Percentiles rank a stretch among this genome's conserved stretches.
Conservation (phyloP, 2,888 invertebrate genomes). For the Octonoba sinensis region DNA sequence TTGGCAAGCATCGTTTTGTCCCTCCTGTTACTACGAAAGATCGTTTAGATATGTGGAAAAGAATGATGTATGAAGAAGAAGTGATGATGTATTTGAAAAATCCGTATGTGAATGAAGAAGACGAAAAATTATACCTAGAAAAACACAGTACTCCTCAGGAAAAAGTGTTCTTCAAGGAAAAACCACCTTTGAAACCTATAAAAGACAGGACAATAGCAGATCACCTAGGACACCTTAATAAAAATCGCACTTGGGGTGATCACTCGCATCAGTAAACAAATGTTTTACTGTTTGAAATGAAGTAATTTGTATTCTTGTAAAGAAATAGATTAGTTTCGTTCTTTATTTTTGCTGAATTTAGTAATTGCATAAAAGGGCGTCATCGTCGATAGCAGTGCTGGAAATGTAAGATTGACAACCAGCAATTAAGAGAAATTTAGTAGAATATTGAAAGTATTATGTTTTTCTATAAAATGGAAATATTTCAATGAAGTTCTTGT, state of each 20-base stretch:
- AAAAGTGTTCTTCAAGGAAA: constrained; percentile 1
- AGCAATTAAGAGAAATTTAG: too few relatives aligned
- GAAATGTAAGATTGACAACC: too few relatives aligned
- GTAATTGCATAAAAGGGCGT: too few relatives aligned
- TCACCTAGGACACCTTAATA: constrained; percentile 27
- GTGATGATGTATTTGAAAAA: constrained; percentile 60
- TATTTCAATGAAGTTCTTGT: not conserved
- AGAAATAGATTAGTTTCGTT: too few relatives aligned
- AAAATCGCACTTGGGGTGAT: constrained; percentile 27
- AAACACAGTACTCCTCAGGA: constrained; percentile 1
- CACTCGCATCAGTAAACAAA: constrained; percentile 1
- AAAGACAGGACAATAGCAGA: constrained; percentile 41
- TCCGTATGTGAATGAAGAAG: constrained; percentile 52
- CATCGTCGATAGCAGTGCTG: too few relatives aligned
- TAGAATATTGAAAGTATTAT: too few relatives aligned
- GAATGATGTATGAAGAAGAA: constrained; percentile 58
- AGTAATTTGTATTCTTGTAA: not conserved
- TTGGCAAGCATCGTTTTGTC: constrained; percentile 54
- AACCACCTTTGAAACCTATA: constrained; percentile 15
- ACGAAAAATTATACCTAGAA: constrained; percentile 49
- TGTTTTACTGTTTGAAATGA: not conserved
- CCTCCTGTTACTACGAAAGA: constrained; percentile 51
- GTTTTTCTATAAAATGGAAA: not conserved
- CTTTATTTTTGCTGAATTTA: too few relatives aligned
- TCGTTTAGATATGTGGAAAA: constrained; percentile 35